These are phyloP conservation scores for Nanorana parkeri DNA, from an alignment of 2,113 vertebrate genomes.

Conservation along the genomic window DNA sequence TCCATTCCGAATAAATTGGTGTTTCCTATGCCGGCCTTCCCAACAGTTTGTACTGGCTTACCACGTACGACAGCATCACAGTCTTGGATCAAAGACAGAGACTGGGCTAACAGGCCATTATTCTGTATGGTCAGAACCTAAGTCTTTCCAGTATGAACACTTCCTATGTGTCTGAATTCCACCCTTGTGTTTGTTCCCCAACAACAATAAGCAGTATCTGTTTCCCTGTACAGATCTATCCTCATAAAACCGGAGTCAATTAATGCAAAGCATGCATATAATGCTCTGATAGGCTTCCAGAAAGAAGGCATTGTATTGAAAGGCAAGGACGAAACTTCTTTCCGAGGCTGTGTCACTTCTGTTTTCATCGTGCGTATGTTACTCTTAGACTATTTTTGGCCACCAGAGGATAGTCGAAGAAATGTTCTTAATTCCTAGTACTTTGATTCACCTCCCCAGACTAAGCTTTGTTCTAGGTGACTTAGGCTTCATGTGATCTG, in stretches of 20 bases:
- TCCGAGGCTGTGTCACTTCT: conserved; percentile 72
- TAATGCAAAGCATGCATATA: conserved; percentile 39
- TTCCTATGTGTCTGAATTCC: too few relatives aligned
- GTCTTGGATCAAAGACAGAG: too few relatives aligned
- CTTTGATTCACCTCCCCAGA: conserved; percentile 78
- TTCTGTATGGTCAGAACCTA: too few relatives aligned
- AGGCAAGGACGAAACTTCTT: conserved; percentile 77
- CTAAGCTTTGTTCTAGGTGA: conserved; percentile 79
- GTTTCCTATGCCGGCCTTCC: too few relatives aligned
- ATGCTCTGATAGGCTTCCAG: conserved; percentile 63
- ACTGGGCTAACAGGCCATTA: too few relatives aligned
- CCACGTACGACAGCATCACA: too few relatives aligned
- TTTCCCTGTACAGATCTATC: conserved; percentile 19
- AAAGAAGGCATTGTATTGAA: conserved; percentile 75
- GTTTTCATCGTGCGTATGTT: conserved; percentile 82
- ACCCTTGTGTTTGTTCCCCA: background rate
- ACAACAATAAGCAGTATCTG: conserved; percentile 36
- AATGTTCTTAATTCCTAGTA: conserved; percentile 75
- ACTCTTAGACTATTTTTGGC: conserved; percentile 76
- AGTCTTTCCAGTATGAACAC: too few relatives aligned
- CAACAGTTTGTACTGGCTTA: too few relatives aligned
- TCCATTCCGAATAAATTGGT: too few relatives aligned
- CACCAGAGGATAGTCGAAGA: conserved; percentile 70
- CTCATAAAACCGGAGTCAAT: conserved; percentile 39
- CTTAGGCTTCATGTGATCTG: conserved; percentile 74